Conservation (phyloP, 2,797 vertebrate genomes). For the Eulemur coronatus region DNA sequence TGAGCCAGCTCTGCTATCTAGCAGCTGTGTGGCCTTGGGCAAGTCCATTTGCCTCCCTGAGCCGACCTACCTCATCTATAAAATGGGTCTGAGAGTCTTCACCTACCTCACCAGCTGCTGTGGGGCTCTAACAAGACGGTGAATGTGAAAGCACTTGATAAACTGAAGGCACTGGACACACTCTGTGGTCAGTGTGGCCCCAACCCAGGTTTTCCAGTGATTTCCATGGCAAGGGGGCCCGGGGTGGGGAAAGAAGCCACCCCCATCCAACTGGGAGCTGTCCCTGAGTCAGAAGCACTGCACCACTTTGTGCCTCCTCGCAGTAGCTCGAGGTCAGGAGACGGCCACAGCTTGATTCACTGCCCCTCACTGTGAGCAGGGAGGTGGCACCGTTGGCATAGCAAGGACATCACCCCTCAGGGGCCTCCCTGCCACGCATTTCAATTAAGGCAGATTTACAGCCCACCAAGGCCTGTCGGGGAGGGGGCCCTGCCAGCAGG, state of each 20-base stretch:
- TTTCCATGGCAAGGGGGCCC: background rate
- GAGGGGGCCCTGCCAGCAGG: background rate
- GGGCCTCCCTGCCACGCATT: background rate
- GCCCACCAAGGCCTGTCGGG: background rate
- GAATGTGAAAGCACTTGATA: background rate
- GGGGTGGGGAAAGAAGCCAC: background rate
- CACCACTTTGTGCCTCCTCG: background rate
- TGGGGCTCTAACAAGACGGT: background rate
- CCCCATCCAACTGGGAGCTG: background rate
- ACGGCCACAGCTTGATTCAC: background rate
- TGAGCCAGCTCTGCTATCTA: background rate
- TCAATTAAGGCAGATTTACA: background rate
- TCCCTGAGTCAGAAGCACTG: background rate
- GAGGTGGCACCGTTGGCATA: accelerated
- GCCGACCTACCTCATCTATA: background rate
- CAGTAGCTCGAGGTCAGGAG: background rate
- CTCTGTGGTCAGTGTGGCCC: background rate
- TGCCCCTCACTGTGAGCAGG: background rate
- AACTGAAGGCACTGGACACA: background rate
- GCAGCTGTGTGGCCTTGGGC: background rate
- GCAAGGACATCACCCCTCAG: background rate
- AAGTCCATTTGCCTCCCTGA: background rate
- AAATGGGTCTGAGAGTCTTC: background rate
- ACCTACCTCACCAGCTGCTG: background rate
- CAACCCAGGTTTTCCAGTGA: background rate